phyloP scores from a whole-genome alignment of 2,888 invertebrate species.

The Actias luna region DNA sequence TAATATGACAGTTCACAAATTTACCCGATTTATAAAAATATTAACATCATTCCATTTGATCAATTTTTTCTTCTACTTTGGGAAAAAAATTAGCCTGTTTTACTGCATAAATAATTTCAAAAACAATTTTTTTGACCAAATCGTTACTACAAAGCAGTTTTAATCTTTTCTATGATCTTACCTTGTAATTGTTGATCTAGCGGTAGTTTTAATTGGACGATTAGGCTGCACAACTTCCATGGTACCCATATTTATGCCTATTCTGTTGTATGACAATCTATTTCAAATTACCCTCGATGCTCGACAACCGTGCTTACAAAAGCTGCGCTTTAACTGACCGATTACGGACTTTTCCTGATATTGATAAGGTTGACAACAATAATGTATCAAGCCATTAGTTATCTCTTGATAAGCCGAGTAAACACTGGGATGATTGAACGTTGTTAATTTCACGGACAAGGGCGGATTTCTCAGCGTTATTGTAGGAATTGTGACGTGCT shows the following conservation, averaged over 20 bases:
- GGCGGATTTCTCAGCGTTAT: conserved; percentile 26
- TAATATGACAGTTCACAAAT: too few species aligned
- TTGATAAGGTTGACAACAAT: conserved; percentile 59
- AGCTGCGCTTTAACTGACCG: conserved; percentile 25
- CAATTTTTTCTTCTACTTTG: neutral
- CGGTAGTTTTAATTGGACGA: conserved; percentile 35
- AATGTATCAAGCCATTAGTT: conserved; percentile 62
- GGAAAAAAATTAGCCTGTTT: neutral
- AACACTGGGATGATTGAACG: conserved; percentile 61
- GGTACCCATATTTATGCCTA: conserved; percentile 20
- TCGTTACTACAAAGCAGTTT: neutral
- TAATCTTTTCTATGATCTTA: conserved; percentile 28
- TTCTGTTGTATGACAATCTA: neutral
- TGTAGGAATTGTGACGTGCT: neutral
- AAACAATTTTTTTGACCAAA: neutral
- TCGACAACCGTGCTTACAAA: conserved; percentile 13
- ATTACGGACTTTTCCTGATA: conserved; percentile 35
- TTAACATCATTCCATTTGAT: neutral
- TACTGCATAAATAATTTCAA: neutral
- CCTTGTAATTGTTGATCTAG: conserved; percentile 40
- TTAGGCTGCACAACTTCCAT: conserved; percentile 36
- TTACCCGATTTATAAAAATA: neutral
- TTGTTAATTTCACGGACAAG: conserved; percentile 58
- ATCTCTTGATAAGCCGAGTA: conserved; percentile 53
- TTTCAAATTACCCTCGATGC: neutral